These are phyloP conservation scores for Agonopterix arenella DNA, from an alignment of 2,888 invertebrate genomes.

Conservation along the genomic window DNA sequence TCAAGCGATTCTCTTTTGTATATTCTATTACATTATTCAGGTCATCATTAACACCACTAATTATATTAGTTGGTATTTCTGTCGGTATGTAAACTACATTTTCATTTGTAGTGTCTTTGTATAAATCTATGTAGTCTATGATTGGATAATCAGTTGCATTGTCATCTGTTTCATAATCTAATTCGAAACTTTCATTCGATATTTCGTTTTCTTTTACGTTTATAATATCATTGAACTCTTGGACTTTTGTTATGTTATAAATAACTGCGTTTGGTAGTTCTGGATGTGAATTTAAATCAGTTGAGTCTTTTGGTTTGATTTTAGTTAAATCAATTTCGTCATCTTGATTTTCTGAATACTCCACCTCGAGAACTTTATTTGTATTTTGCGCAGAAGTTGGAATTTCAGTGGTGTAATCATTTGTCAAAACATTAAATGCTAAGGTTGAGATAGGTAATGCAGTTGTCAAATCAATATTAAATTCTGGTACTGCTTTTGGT, in stretches of 20 bases:
- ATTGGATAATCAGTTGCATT: conserved; percentile 55
- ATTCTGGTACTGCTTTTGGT: too few species aligned
- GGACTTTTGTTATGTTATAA: background rate
- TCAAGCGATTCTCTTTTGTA: background rate
- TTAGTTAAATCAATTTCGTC: too few species aligned
- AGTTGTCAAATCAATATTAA: too few species aligned
- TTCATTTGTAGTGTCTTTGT: conserved; percentile 60
- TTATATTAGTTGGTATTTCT: conserved; percentile 13
- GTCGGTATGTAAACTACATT: conserved; percentile 29
- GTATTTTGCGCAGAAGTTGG: too few species aligned
- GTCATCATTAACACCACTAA: conserved; percentile 3
- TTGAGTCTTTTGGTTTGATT: too few species aligned
- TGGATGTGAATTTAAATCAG: too few species aligned
- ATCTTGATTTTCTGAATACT: too few species aligned
- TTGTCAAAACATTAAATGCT: too few species aligned
- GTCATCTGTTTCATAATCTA: conserved; percentile 24
- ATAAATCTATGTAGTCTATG: conserved; percentile 55
- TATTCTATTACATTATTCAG: conserved; percentile 5
- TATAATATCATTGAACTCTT: conserved; percentile 1
- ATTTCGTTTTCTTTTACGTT: conserved; percentile 32
- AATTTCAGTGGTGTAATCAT: too few species aligned
- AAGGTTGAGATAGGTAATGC: too few species aligned
- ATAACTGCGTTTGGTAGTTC: background rate
- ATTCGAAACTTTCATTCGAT: conserved; percentile 16
- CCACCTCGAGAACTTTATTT: too few species aligned